phyloP scores from a whole-genome alignment of 2,113 vertebrate species.

The Tiliqua scincoides region DNA sequence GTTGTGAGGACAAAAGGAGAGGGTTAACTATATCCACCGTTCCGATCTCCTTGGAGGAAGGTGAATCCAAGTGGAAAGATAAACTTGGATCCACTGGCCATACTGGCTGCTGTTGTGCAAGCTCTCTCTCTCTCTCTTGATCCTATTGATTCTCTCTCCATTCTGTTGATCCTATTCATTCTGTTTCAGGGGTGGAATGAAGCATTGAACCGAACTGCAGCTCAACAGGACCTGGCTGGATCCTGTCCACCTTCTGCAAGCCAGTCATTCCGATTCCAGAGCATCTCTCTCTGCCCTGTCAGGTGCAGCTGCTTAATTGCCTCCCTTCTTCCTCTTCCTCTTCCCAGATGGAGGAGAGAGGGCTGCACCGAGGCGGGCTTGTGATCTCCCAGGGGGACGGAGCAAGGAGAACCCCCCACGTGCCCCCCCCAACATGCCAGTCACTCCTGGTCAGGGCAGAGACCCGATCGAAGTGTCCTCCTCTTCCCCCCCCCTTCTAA shows the following conservation, averaged over 20 bases:
- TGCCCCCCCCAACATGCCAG: not conserved
- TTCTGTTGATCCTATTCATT: too few species aligned
- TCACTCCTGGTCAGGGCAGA: not conserved
- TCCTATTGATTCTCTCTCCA: too few species aligned
- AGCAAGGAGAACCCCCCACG: not conserved
- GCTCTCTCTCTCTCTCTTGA: too few species aligned
- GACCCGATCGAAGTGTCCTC: not conserved
- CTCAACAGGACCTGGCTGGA: not conserved
- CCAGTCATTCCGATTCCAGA: not conserved
- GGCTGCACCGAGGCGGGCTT: too few species aligned
- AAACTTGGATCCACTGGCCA: too few species aligned
- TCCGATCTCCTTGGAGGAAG: too few species aligned
- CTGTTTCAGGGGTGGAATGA: not conserved
- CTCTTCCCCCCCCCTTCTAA: not conserved
- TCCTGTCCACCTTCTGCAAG: not conserved
- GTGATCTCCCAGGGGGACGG: slow-evolving; percentile 33
- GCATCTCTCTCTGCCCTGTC: not conserved
- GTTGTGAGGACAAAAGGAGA: too few species aligned
- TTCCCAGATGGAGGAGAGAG: too few species aligned
- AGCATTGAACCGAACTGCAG: not conserved
- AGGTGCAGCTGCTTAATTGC: slow-evolving; percentile 32
- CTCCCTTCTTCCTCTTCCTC: too few species aligned
- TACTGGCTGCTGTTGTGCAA: too few species aligned
- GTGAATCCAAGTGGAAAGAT: too few species aligned
- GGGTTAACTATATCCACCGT: too few species aligned